Conservation (phyloP, 2,113 vertebrate genomes). For the Tragelaphus imberbis region DNA sequence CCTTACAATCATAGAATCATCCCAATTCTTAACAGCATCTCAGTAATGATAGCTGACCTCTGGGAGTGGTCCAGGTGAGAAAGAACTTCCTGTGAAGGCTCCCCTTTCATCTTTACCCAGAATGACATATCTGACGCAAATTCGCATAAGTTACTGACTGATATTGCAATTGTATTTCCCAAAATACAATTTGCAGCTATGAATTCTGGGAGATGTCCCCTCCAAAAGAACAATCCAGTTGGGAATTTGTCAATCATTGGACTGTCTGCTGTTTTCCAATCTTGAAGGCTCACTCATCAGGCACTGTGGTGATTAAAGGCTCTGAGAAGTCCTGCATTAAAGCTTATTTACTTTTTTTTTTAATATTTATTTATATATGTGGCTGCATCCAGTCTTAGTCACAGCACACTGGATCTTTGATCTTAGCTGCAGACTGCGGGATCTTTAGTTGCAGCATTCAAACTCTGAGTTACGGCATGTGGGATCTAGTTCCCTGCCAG, state of each 20-base stretch:
- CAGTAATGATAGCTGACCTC: neutral
- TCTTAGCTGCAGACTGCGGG: neutral
- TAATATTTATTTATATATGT: neutral
- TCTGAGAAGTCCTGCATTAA: neutral
- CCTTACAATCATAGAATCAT: neutral
- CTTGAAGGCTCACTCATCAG: neutral
- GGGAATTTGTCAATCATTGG: neutral
- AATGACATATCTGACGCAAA: neutral
- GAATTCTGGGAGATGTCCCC: neutral
- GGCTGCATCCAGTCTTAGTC: neutral
- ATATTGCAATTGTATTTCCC: neutral
- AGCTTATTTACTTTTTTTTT: neutral
- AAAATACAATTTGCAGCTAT: accelerated
- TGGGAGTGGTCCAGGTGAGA: neutral
- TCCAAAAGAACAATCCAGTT: neutral
- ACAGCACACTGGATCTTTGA: neutral
- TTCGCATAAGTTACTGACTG: too few relatives aligned
- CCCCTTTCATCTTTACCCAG: neutral
- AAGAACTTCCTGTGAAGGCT: too few relatives aligned
- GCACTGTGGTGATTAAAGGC: neutral
- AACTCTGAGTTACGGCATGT: neutral
- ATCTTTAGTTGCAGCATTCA: neutral
- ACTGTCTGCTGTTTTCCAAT: too few relatives aligned
- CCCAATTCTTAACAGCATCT: accelerated
- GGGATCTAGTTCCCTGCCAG: neutral